A percentile compares a stretch with the other conserved stretches of the same genome.
phyloP scores from a whole-genome alignment of 2,888 invertebrate species.

The Ophion ventricosus region DNA sequence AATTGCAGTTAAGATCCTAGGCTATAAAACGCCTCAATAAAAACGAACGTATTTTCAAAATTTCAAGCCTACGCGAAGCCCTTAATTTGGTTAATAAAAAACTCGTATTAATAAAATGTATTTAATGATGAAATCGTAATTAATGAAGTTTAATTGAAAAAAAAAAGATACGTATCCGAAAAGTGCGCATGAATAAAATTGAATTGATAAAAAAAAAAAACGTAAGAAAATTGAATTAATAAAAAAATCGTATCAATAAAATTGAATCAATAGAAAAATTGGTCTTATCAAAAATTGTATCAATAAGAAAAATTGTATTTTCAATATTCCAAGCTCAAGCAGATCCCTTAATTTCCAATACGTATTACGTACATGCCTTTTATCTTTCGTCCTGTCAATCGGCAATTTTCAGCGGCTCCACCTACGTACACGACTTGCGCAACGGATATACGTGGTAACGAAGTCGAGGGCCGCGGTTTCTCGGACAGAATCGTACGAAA shows the following conservation, averaged over 20 bases:
- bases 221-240: background rate
- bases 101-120: too few species aligned
- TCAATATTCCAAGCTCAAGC: too few species aligned
- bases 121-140: conserved; percentile 39
- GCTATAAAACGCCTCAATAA: too few species aligned
- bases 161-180: background rate
- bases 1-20: too few species aligned
- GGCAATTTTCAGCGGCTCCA: background rate
- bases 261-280: background rate
- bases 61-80: too few species aligned
- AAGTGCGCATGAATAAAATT: background rate
- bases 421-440: conserved; percentile 7
- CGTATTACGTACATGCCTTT: background rate
- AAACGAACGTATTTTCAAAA: too few species aligned
- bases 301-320: background rate
- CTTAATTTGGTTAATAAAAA: too few species aligned
- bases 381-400: background rate
- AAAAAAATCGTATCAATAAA: background rate
- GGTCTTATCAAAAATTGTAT: too few species aligned
- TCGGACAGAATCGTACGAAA: background rate
- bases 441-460: background rate
- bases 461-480: conserved; percentile 3
- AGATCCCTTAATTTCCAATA: too few species aligned
- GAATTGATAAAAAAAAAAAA: background rate
- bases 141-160: conserved; percentile 15